Evolutionary conservation across 2,888 invertebrate genomes (phyloP), one percentile per base, ranked within the genome.

Genomic region (Gastrophysa polygoni): DNA sequence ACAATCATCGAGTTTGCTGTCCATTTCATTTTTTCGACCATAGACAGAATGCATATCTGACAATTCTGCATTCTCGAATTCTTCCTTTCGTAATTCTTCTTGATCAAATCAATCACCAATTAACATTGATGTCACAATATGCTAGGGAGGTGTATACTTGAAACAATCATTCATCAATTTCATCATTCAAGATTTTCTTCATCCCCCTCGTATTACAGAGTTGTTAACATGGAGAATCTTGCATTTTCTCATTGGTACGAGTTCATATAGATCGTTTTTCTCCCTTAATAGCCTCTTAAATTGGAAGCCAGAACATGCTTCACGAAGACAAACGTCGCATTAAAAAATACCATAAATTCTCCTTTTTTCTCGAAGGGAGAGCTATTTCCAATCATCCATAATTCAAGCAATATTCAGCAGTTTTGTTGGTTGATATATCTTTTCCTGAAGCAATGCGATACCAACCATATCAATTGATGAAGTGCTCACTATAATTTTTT

Each of bases 381-480:
- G 38, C 54, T 24, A 54, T 54, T 54, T 43, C 43, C 54, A 54
- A 54, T 54, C 28, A 54, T 54, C 54, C 57, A 62, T 62, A 62
- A 62, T 57, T 62, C 57, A 62, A 58, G 54, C 49, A 58, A 58
- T 59, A 62, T 62, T 59, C 49, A 48, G 56, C 52, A 49, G 50
- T 54, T 51, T 57, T 38, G 29, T 55, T 16, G 57, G 48, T 18
- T 54, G 59, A 65, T 62, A 57, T 62, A 59, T 62, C 60, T 52
- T 55, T 49, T 60, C 58, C 61, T 61, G 58, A 34, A 52, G 48
- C 32, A 47, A 47, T 46, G 49, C 32, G 29, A 47, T 16, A 21
- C 49, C 17, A 38, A n/a, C 11, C 43, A n/a, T n/a, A n/a, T n/a
- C n/a, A n/a, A n/a, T n/a, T n/a, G n/a, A n/a, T n/a, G n/a, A n/a